These are phyloP conservation scores for Hippocampus zosterae DNA, from an alignment of 2,113 vertebrate species.

Conservation along the genomic window DNA sequence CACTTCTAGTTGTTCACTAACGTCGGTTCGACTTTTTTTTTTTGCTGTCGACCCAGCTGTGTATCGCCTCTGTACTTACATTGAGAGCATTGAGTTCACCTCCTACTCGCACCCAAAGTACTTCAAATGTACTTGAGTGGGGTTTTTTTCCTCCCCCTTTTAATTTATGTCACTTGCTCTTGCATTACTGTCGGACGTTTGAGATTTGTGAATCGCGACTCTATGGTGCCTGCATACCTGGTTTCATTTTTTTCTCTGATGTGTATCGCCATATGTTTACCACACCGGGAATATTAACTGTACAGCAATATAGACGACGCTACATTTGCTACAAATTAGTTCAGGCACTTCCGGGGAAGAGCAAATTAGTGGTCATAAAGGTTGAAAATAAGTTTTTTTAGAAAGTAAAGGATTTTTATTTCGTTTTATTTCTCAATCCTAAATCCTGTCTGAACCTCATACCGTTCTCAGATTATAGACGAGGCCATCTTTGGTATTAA, in stretches of 20 bases:
- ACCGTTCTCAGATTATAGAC: conserved; percentile 10
- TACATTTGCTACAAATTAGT: neutral
- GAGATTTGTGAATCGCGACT: neutral
- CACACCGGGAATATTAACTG: neutral
- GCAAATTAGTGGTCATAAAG: no score
- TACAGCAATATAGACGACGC: neutral
- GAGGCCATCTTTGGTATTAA: conserved; percentile 21
- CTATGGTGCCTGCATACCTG: neutral
- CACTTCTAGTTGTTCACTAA: no score
- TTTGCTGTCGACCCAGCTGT: neutral
- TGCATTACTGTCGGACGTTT: neutral
- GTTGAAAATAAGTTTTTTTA: no score
- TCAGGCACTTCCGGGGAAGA: neutral
- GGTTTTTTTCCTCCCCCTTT: neutral
- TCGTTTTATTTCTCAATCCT: conserved; percentile 34
- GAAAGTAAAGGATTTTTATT: no score
- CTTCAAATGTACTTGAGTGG: neutral
- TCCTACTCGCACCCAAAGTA: neutral
- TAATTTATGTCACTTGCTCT: neutral
- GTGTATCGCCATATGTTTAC: neutral
- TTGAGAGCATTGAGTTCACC: neutral
- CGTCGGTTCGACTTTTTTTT: no score
- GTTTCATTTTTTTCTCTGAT: neutral
- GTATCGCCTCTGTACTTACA: neutral
- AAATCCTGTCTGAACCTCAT: conserved; percentile 33